Conservation (phyloP, 1,140 invertebrate species). For the Proctacanthus coquilletti region DNA sequence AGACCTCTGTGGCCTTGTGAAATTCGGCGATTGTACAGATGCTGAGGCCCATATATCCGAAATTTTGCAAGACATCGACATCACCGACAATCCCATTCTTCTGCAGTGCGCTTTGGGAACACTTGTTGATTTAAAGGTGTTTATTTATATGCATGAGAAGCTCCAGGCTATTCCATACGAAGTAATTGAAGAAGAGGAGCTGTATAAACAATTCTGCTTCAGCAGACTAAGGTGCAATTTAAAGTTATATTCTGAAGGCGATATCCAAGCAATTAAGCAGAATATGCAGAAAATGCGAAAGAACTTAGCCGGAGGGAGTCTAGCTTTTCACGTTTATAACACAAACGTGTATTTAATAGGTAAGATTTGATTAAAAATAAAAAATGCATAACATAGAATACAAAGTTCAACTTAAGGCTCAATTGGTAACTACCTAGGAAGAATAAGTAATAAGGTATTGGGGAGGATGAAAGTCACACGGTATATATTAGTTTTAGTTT, state of each 20-base stretch:
- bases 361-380: no score
- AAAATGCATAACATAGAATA: no score
- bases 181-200: constrained; percentile 40
- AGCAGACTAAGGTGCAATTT: constrained; percentile 40
- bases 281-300: constrained; percentile 39
- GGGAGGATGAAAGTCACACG: no score
- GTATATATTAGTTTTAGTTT: no score
- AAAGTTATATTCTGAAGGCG: constrained; percentile 37
- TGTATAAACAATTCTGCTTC: constrained; percentile 50
- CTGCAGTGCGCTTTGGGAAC: constrained; percentile 40
- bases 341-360: constrained; percentile 21
- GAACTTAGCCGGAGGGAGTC: constrained; percentile 31
- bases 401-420: no score
- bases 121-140: constrained; percentile 39
- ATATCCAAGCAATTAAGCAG: constrained; percentile 35
- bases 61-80: constrained; percentile 52
- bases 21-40: constrained; percentile 37
- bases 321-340: constrained; percentile 20
- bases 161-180: constrained; percentile 45
- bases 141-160: constrained; percentile 53
- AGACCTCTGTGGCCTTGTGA: constrained; percentile 54
- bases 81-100: constrained; percentile 58
- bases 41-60: constrained; percentile 38
- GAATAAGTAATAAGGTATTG: no score
- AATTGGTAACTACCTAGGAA: no score